phyloP scores from a whole-genome alignment of 1,140 invertebrate species.

The Trichonephila clavipes region DNA sequence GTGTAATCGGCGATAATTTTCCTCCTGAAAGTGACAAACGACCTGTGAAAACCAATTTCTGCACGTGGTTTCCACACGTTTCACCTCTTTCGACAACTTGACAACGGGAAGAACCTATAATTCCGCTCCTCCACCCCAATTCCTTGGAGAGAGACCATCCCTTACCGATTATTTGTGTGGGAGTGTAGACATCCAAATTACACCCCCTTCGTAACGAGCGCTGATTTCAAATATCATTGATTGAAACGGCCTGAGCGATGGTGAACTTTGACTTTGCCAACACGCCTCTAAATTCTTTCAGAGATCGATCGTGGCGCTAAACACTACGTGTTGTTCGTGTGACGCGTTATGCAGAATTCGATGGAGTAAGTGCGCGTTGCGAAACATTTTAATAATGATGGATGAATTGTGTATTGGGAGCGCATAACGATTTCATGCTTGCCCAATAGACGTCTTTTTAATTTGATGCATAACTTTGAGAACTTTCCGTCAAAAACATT shows the following conservation, averaged over 20 bases:
- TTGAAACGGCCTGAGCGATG: background rate
- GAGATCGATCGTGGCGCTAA: background rate
- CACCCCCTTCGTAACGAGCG: conserved; percentile 29
- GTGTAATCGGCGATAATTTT: conserved; percentile 4
- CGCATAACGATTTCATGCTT: background rate
- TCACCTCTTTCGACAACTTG: conserved; percentile 9
- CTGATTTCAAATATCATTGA: conserved; percentile 37
- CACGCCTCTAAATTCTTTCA: conserved; percentile 16
- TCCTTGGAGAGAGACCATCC: background rate
- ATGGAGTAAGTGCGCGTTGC: background rate
- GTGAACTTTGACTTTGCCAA: background rate
- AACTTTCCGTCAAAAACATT: background rate
- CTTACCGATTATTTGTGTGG: conserved; percentile 5
- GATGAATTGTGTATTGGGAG: background rate
- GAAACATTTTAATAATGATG: background rate
- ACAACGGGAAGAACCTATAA: conserved; percentile 25
- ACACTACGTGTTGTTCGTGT: background rate
- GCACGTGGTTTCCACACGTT: background rate
- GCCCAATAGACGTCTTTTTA: background rate
- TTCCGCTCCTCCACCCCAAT: background rate
- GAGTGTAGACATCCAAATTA: conserved; percentile 36
- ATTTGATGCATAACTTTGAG: background rate
- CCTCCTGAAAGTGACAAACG: conserved; percentile 7
- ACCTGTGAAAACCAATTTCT: background rate
- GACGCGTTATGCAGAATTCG: background rate